Evolutionary conservation across 53 echinoderm and acorn worm genomes (phyloP).

Genomic region (Paracentrotus lividus): DNA sequence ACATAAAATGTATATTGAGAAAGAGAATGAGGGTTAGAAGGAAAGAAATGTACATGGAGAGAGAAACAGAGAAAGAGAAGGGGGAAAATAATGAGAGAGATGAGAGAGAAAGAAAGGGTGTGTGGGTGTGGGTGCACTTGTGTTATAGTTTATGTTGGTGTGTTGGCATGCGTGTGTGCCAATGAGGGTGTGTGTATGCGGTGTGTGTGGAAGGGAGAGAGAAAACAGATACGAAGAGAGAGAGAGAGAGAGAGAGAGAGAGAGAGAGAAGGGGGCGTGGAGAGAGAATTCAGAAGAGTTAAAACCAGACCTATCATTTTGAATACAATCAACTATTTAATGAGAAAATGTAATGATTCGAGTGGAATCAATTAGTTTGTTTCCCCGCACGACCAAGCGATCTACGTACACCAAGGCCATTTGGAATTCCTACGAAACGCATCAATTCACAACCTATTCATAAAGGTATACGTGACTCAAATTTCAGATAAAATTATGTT

Average conservation of each 20-base stretch:
- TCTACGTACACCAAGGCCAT: neutral
- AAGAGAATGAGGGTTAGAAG: no score
- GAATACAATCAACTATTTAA: neutral
- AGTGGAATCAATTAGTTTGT: conserved; percentile 26
- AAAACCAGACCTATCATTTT: neutral
- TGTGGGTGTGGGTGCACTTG: no score
- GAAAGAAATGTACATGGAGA: no score
- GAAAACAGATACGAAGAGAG: neutral
- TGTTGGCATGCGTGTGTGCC: no score
- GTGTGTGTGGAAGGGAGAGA: no score
- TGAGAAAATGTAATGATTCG: conserved; percentile 29
- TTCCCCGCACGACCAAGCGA: neutral
- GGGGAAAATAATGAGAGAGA: neutral
- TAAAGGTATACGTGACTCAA: no score
- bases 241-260: neutral
- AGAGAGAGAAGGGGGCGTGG: neutral
- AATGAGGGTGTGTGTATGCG: no score
- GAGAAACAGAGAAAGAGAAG: no score
- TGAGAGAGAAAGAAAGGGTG: neutral
- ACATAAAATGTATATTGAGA: no score
- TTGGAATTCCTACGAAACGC: neutral
- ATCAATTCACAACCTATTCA: neutral
- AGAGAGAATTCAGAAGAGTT: no score
- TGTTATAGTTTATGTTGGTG: no score
- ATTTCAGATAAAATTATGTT: no score